phyloP scores from a whole-genome alignment of 2,113 vertebrate genomes.

The Phalacrocorax aristotelis region DNA sequence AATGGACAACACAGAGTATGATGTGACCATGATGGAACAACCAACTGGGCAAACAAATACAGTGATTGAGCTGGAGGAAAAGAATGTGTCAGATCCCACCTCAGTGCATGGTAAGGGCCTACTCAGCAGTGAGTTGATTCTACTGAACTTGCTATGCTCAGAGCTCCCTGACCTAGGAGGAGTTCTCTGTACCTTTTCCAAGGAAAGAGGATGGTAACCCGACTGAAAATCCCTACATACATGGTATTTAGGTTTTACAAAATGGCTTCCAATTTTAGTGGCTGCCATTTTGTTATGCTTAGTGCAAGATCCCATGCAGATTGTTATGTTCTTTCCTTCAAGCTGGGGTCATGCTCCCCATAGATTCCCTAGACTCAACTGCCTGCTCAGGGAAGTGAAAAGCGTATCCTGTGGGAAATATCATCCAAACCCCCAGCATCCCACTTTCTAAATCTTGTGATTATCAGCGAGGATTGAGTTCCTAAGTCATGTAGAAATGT shows the following conservation, averaged over 20 bases:
- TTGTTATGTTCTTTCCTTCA: background rate
- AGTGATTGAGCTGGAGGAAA: conserved; percentile 56
- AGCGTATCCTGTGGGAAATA: background rate
- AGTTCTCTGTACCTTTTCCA: background rate
- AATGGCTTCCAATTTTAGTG: background rate
- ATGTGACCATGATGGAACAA: conserved; percentile 30
- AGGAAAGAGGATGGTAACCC: background rate
- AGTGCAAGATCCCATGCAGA: background rate
- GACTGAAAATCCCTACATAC: background rate
- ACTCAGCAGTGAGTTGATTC: background rate
- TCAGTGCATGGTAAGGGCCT: conserved; percentile 23
- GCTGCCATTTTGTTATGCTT: background rate
- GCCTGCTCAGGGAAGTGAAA: background rate
- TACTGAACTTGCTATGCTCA: background rate
- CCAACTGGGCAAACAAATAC: background rate
- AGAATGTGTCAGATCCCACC: background rate
- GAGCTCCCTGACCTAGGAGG: background rate
- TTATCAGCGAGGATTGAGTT: background rate
- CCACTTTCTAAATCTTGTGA: background rate
- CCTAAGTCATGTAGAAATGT: background rate
- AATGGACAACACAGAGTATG: conserved; percentile 72
- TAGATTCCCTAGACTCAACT: background rate
- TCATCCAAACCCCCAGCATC: background rate
- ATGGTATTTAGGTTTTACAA: background rate
- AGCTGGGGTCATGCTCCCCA: background rate